A percentile compares a stretch with the other conserved stretches of the same genome.
phyloP scores from a whole-genome alignment of 23 tunicate genomes.

The Phallusia fumigata region DNA sequence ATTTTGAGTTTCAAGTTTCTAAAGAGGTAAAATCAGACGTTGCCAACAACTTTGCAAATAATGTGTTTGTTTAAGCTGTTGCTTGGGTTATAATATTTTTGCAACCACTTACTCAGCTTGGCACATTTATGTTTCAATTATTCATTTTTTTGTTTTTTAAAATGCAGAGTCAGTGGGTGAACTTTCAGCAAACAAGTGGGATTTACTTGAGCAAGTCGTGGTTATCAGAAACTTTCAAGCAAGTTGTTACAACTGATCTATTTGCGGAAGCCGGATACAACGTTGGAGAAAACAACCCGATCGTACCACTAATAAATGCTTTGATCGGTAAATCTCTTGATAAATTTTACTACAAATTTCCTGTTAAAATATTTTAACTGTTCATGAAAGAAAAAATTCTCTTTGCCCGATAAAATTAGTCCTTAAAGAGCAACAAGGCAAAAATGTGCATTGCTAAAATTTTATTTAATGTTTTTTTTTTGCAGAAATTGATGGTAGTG shows the following conservation, averaged over 20 bases:
- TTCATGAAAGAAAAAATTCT: no score
- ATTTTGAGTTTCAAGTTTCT: no score
- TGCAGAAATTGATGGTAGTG: conserved; percentile 46
- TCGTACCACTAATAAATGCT: background rate
- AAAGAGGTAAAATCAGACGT: no score
- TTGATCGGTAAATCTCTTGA: background rate
- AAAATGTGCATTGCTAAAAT: background rate
- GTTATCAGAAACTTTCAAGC: conserved; percentile 54
- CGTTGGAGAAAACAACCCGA: background rate
- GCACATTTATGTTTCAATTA: no score
- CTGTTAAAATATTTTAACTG: no score
- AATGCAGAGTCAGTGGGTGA: conserved; percentile 65
- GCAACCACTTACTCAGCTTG: no score
- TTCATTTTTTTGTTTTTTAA: no score
- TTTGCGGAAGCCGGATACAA: conserved; percentile 31
- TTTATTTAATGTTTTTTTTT: background rate
- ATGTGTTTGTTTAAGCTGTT: no score
- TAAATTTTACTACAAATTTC: background rate
- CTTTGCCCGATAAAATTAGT: no score
- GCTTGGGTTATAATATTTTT: no score
- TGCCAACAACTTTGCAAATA: no score
- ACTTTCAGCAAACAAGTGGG: conserved; percentile 51
- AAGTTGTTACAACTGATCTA: conserved; percentile 27
- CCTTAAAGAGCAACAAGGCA: no score
- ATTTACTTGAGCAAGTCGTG: conserved; percentile 47